Evolutionary conservation across 1,140 invertebrate genomes (phyloP), one percentile per base, ranked within the genome.

Genomic region (Drosophila baimaii): DNA sequence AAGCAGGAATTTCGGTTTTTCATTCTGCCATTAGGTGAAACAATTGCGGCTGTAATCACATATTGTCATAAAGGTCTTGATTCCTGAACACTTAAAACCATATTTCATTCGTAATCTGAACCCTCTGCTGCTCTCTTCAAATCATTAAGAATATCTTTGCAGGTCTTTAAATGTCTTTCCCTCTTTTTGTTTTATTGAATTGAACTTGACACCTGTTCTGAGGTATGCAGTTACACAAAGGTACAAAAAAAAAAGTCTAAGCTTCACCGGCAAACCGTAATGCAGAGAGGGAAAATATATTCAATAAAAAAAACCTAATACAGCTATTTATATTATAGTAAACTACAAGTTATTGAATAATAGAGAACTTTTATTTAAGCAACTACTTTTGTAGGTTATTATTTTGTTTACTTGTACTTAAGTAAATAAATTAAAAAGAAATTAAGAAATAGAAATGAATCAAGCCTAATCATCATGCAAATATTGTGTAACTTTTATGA

Each of bases 181-280:
- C 7, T 9, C 15, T 19, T 33, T 37, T 7, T 21, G 29, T 35
- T 52, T 33, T 21, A 66, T 39, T 47, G 4, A 37, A 33, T 66
- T 49, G 13, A 66, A 65, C 33, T 23, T 15, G 63, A 66, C 25
- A 66, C 64, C 25, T 12, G n/a, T 47, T 66, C 64, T 29, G 15
- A 10, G 43, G 15, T 49, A 17, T 66, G 23, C 25, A 19, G 31
- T 66, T 66, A 37, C 64, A 39, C 43, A 47, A 65, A 66, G 35
- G 27, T 13, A 19, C 9, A 31, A 7, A 5, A 12, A n/a, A 33
- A 35, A 55, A 27, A 10, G 15, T 0, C 3, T 19, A 43, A 31
- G 47, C 25, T 9, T 1, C 15, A 43, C 13, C 9, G 19, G 3
- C 21, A 12, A 23, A 31, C 25, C 6, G 5, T 35, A 37, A 15